A percentile compares a stretch with the other conserved stretches of the same genome.
Evolutionary conservation across 2,888 invertebrate species (phyloP).

Genomic region (Habroteleia sp.): DNA sequence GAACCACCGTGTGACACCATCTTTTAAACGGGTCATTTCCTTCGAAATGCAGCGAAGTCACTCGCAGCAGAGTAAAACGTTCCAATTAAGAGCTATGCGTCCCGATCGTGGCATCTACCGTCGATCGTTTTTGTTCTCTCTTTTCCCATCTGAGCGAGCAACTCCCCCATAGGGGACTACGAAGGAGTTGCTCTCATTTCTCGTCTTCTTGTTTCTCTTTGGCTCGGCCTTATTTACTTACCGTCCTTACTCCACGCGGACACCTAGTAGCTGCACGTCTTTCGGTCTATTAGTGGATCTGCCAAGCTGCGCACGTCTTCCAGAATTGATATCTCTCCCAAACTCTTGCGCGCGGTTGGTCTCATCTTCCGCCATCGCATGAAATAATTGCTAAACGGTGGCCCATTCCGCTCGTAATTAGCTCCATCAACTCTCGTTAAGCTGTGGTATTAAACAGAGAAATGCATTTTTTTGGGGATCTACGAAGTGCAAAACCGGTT

Average conservation of each 20-base stretch:
- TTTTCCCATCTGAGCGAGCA: slow-evolving; percentile 51
- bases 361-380: slow-evolving; percentile 63
- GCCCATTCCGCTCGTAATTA: slow-evolving; percentile 63
- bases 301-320: slow-evolving; percentile 70
- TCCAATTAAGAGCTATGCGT: slow-evolving; percentile 81
- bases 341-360: slow-evolving; percentile 64
- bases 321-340: slow-evolving; percentile 77
- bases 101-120: slow-evolving; percentile 64
- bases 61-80: slow-evolving; percentile 75
- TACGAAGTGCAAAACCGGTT: neutral
- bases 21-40: slow-evolving; percentile 78
- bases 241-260: slow-evolving; percentile 50
- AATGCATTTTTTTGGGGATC: neutral
- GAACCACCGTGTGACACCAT: slow-evolving; percentile 68
- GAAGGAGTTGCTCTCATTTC: too few relatives aligned
- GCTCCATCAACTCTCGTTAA: slow-evolving; percentile 59
- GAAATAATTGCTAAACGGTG: slow-evolving; percentile 65
- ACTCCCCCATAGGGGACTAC: slow-evolving; percentile 50
- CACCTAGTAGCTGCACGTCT: slow-evolving; percentile 70
- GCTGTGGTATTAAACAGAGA: slow-evolving; percentile 16
- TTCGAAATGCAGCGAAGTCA: slow-evolving; percentile 79
- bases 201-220: slow-evolving; percentile 44
- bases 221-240: slow-evolving; percentile 53
- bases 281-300: slow-evolving; percentile 79
- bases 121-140: slow-evolving; percentile 56